Evolutionary conservation across 1,140 invertebrate species (phyloP).

Genomic region (Drosophila yakuba): DNA sequence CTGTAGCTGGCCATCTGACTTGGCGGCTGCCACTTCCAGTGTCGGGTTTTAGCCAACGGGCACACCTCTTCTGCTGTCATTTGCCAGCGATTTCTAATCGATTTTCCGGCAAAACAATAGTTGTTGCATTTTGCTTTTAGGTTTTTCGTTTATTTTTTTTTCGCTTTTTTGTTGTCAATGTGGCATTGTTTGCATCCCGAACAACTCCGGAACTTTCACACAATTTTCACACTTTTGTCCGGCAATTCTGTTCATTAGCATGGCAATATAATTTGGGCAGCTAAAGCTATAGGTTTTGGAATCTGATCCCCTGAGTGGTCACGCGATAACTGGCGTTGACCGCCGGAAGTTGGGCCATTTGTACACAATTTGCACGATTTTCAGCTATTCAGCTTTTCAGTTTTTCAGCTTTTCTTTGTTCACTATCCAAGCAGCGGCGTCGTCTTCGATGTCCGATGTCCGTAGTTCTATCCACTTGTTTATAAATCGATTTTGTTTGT

Average conservation of each 20-base stretch:
- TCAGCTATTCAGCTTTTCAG: constrained; percentile 6
- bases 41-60: constrained; percentile 62
- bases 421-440: constrained; percentile 3
- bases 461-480: constrained; percentile 35
- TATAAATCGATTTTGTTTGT: constrained; percentile 34
- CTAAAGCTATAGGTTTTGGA: not conserved
- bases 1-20: constrained; percentile 29
- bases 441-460: constrained; percentile 68
- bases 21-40: constrained; percentile 37
- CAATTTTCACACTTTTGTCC: constrained; percentile 67
- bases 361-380: constrained; percentile 65
- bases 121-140: constrained; percentile 54
- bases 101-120: constrained; percentile 63
- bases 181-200: constrained; percentile 53
- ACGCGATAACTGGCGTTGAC: constrained; percentile 54
- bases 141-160: constrained; percentile 1
- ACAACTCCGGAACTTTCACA: constrained; percentile 62
- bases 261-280: constrained; percentile 54
- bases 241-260: constrained; percentile 75
- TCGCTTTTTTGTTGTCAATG: constrained; percentile 51
- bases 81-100: constrained; percentile 81
- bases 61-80: constrained; percentile 78
- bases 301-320: constrained; percentile 36
- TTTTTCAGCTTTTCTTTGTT: constrained; percentile 17
- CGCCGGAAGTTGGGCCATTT: constrained; percentile 68